These are phyloP conservation scores for Hypolimnas misippus DNA, from an alignment of 2,888 invertebrate genomes.

Conservation along the genomic window DNA sequence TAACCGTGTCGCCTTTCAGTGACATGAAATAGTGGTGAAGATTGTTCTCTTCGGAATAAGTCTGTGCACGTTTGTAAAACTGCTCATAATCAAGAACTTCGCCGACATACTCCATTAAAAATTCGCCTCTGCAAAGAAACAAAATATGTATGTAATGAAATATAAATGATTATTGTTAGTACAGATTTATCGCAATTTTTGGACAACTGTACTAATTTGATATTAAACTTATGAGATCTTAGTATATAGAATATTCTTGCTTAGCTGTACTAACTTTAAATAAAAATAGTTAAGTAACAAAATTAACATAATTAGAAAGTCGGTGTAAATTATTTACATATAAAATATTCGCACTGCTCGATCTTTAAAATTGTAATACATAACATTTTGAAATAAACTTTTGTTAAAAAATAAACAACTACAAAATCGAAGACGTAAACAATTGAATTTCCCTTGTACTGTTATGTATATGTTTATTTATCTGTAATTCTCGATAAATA, in stretches of 20 bases:
- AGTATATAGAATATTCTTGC: not conserved
- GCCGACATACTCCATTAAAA: conserved; percentile 99
- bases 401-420: not conserved
- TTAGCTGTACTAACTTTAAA: not conserved
- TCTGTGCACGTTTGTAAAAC: conserved; percentile 93
- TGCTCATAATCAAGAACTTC: conserved; percentile 96
- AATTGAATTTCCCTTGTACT: too few relatives aligned
- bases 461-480: too few relatives aligned
- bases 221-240: not conserved
- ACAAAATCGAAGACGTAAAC: too few relatives aligned
- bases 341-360: conserved; percentile 14
- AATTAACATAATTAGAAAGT: not conserved
- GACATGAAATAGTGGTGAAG: conserved; percentile 99
- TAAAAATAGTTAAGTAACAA: not conserved
- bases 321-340: not conserved
- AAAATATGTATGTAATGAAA: too few relatives aligned
- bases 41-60: conserved; percentile 95
- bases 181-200: too few relatives aligned
- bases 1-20: conserved; percentile 91
- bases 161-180: too few relatives aligned
- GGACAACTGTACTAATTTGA: too few relatives aligned
- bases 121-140: conserved; percentile 89
- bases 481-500: too few relatives aligned
- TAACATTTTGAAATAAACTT: too few relatives aligned
- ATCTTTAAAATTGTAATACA: too few relatives aligned